A percentile compares a stretch with the other conserved stretches of the same genome.
phyloP scores from a whole-genome alignment of 2,113 vertebrate genomes.

The Morphnarchus princeps region DNA sequence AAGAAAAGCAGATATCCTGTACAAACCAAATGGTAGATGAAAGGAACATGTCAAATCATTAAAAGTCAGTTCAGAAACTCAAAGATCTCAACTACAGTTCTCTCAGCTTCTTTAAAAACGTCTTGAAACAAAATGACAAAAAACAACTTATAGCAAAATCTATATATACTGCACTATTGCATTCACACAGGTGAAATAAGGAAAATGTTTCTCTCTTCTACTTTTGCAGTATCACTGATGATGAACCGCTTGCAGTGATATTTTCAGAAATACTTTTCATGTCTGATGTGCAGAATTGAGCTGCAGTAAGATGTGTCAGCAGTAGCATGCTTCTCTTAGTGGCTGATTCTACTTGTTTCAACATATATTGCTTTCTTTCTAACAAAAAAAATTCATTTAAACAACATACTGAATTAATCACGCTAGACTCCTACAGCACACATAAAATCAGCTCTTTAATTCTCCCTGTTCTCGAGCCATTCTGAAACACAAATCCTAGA shows the following conservation, averaged over 20 bases:
- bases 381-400: background rate
- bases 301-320: background rate
- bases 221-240: background rate
- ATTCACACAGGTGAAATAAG: background rate
- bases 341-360: background rate
- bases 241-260: background rate
- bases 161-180: background rate
- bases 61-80: background rate
- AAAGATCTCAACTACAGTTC: background rate
- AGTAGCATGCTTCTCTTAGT: background rate
- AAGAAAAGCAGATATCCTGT: background rate
- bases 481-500: background rate
- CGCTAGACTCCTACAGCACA: background rate
- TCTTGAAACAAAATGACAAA: background rate
- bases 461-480: rapidly evolving
- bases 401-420: background rate
- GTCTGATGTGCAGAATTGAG: background rate
- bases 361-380: background rate
- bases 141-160: background rate
- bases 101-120: background rate
- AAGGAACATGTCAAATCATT: background rate
- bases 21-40: background rate
- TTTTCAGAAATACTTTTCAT: background rate
- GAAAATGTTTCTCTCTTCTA: background rate
- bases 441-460: background rate